phyloP scores from a whole-genome alignment of 2,888 invertebrate species.

The Zelleria hepariella region DNA sequence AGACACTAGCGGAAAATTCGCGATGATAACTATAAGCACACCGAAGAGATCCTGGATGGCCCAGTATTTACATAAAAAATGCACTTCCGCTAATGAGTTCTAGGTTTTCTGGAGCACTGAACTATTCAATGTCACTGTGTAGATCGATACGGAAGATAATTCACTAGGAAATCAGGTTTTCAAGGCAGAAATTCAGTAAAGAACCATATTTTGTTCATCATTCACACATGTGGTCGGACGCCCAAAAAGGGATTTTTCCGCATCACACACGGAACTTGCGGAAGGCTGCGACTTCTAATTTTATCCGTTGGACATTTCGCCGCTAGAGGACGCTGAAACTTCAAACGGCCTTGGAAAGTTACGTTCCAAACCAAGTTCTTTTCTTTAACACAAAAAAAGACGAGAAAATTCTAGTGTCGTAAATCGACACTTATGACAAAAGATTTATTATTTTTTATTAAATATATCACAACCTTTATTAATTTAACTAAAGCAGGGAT shows the following conservation, averaged over 20 bases:
- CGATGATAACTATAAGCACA: conserved; percentile 54
- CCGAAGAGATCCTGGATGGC: conserved; percentile 64
- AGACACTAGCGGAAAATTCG: conserved; percentile 42
- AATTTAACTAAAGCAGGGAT: not conserved
- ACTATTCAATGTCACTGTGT: conserved; percentile 45
- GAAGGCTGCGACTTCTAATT: conserved; percentile 70
- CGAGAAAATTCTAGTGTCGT: too few species aligned
- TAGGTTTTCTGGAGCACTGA: conserved; percentile 49
- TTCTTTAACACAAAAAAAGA: not conserved
- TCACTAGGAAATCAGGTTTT: conserved; percentile 43
- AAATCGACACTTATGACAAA: too few species aligned
- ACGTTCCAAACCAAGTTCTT: conserved; percentile 6
- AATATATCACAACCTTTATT: not conserved
- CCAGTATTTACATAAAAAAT: conserved; percentile 70
- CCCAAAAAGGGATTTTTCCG: conserved; percentile 78
- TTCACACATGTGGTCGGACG: conserved; percentile 78
- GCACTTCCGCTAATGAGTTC: conserved; percentile 62
- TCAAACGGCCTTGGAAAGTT: conserved; percentile 16
- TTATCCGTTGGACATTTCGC: conserved; percentile 50
- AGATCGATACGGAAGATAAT: conserved; percentile 39
- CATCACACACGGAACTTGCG: conserved; percentile 70
- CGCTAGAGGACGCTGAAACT: conserved; percentile 54
- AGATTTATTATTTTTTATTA: too few species aligned
- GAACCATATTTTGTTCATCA: conserved; percentile 68
- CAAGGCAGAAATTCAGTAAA: conserved; percentile 52